Base-by-base conservation (phyloP, 2,888 invertebrate species). In the Ectemnius lituratus region DNA sequence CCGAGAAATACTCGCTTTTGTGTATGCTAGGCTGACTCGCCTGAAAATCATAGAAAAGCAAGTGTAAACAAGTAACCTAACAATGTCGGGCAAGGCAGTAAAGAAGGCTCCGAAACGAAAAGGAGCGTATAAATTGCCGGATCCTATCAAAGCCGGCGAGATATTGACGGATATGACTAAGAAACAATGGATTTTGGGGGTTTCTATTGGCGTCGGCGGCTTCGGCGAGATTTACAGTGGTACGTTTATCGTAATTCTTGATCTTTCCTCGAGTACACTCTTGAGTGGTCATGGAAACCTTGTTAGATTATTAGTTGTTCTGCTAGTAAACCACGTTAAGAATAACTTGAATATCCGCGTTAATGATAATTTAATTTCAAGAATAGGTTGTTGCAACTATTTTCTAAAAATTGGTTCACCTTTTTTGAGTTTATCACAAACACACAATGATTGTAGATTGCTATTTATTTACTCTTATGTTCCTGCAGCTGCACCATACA, bases 181-280 rank as follows among this genome's bases (percentile, higher is more conserved):
- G 88, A 95, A 95, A 78, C 93, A 95, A 88, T 99, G 98, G 98
- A 94, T 94, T 79, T 93, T 98, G 71, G 98, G 98, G 0, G 93
- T 94, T 14, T 95, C 97, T 0, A 97, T 98, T 74, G 98, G 98
- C 0, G 93, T 95, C 70, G 98, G 98, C 0, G 98, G 98, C 13
- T 98, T 98, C 90, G 98, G 98, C 0, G 96, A 97, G 90, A 97
- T 98, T 84, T 98, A 98, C 90, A 94, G 95, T 0, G 97, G 97
- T 57, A 52, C 52, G 52, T 52, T 47, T 52, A 11, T 37, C 37
- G 37, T 37, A 37, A 37, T 37, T 37, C 1, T 11, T 37, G 0
- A 23, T 11, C 8, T 37, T 37, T 37, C 4, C 28, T 37, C 37
- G 8, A 37, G 37, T 37, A 6, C 37, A 6, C 8, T 8, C 37